A percentile compares a stretch with the other conserved stretches of the same genome.
These are phyloP conservation scores for Vultur gryphus DNA, from an alignment of 2,797 vertebrate species.

Conservation along the genomic window DNA sequence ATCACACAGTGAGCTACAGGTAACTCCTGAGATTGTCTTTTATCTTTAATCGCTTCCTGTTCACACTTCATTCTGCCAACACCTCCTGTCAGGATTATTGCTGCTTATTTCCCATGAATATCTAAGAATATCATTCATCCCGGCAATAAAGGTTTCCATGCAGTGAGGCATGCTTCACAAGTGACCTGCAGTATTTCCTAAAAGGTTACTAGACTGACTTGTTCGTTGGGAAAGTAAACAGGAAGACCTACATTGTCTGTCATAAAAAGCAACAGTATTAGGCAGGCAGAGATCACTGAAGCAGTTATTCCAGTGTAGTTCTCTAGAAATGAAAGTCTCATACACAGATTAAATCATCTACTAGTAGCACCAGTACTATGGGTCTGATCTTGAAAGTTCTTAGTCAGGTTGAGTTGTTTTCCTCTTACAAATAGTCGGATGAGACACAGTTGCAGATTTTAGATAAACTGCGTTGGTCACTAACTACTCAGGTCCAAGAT, in stretches of 20 bases:
- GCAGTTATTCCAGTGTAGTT: neutral
- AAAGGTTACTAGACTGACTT: slow-evolving; percentile 49
- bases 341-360: neutral
- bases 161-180: slow-evolving; percentile 27
- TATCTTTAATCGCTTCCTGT: slow-evolving; percentile 63
- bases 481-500: neutral
- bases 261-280: slow-evolving; percentile 43
- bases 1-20: slow-evolving; percentile 15
- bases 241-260: slow-evolving; percentile 25
- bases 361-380: neutral
- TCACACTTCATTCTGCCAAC: slow-evolving; percentile 51
- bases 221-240: slow-evolving; percentile 38
- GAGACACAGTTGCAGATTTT: neutral
- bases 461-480: neutral
- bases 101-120: slow-evolving; percentile 62
- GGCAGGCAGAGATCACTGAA: neutral
- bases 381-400: neutral
- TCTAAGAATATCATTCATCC: slow-evolving; percentile 63
- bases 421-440: neutral
- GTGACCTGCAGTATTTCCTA: slow-evolving; percentile 57
- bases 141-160: slow-evolving; percentile 30
- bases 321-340: neutral
- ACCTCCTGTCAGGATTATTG: slow-evolving; percentile 50
- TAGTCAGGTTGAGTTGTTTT: neutral
- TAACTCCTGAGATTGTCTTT: slow-evolving; percentile 57